phyloP scores from a whole-genome alignment of 2,797 vertebrate species.

The Basileuterus tristriatus region DNA sequence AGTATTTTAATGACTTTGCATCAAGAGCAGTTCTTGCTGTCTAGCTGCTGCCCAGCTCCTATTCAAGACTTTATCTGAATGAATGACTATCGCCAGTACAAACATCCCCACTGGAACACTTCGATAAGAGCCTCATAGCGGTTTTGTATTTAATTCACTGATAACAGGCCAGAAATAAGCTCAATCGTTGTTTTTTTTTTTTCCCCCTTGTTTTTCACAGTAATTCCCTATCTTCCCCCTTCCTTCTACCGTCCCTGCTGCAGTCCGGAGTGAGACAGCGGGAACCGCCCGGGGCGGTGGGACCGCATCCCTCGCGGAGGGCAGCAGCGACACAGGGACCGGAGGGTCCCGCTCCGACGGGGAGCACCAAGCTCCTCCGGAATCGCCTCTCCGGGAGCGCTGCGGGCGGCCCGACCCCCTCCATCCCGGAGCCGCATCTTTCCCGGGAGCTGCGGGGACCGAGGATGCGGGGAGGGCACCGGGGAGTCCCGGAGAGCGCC shows the following conservation, averaged over 20 bases:
- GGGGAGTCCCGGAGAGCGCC: not conserved
- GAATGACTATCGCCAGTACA: not conserved
- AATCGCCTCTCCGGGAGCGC: not conserved
- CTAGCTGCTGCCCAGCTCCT: not conserved
- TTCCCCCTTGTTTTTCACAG: rapidly evolving
- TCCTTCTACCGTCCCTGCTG: rapidly evolving
- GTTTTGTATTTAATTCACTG: not conserved
- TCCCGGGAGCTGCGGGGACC: not conserved
- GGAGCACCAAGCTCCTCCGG: not conserved
- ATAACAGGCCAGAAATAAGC: not conserved
- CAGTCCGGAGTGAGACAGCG: not conserved
- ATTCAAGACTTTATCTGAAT: not conserved
- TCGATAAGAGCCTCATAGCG: not conserved
- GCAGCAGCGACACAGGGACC: not conserved
- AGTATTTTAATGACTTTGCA: not conserved
- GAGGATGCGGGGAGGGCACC: not conserved
- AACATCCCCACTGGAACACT: not conserved
- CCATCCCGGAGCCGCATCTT: not conserved
- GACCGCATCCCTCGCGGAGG: not conserved
- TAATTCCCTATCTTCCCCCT: not conserved
- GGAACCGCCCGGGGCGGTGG: not conserved
- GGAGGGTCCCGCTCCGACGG: not conserved
- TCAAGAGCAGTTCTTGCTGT: not conserved
- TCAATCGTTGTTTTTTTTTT: rapidly evolving
- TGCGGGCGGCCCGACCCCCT: not conserved